Percentiles rank a stretch among this genome's conserved stretches.
Evolutionary conservation across 2,888 invertebrate genomes (phyloP).

Genomic region (Bombylius major): DNA sequence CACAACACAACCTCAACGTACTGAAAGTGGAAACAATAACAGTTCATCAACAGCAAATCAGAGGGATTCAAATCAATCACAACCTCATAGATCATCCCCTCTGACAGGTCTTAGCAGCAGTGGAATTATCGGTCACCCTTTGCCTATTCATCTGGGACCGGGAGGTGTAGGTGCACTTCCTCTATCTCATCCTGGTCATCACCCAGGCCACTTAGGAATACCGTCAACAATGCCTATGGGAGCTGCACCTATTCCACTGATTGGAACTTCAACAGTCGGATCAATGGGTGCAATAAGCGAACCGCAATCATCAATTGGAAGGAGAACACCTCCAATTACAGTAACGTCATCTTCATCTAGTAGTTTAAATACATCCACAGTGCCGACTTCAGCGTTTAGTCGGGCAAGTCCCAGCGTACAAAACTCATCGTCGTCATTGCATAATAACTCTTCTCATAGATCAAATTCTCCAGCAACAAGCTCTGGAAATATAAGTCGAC

Average conservation of each 20-base stretch:
- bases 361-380: conserved; percentile 26
- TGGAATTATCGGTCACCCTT: conserved; percentile 32
- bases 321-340: conserved; percentile 32
- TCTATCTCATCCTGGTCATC: conserved; percentile 15
- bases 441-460: conserved; percentile 27
- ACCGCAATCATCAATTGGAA: conserved; percentile 17
- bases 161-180: conserved; percentile 26
- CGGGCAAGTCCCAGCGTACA: conserved; percentile 38
- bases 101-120: conserved; percentile 27
- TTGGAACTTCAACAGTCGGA: conserved; percentile 13
- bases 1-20: conserved; percentile 28
- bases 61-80: conserved; percentile 9
- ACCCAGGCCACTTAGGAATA: conserved; percentile 30
- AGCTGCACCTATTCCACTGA: conserved; percentile 24
- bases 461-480: conserved; percentile 34
- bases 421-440: conserved; percentile 19
- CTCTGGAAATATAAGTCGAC: conserved; percentile 31
- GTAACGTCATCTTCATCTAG: conserved; percentile 25
- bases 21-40: conserved; percentile 19
- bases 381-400: conserved; percentile 36
- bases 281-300: conserved; percentile 15
- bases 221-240: conserved; percentile 28
- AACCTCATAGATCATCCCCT: conserved; percentile 31
- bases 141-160: conserved; percentile 32
- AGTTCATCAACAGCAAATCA: conserved; percentile 5